Percentiles rank a stretch among this genome's conserved stretches.
Evolutionary conservation across 2,888 invertebrate genomes (phyloP).

Genomic region (Cistogaster globosa): DNA sequence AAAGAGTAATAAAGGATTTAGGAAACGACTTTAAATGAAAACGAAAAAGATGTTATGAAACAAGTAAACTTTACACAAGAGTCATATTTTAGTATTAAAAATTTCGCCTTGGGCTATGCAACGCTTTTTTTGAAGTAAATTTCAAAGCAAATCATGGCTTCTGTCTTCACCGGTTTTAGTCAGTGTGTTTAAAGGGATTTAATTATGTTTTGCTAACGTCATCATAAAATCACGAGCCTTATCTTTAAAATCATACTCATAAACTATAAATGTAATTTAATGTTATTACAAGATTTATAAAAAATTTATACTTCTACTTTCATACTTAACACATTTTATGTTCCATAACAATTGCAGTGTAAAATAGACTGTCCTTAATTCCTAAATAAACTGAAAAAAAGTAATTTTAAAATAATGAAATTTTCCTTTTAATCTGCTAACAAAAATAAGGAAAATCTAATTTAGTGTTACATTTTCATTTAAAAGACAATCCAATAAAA

Average conservation of each 20-base stretch:
- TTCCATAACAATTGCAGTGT: background rate
- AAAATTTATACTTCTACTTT: no score
- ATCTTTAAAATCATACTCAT: no score
- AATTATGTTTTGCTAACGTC: no score
- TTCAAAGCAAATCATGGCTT: no score
- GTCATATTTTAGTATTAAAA: background rate
- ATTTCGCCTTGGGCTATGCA: no score
- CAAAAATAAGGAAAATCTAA: background rate
- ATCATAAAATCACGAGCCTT: no score
- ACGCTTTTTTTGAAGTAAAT: no score
- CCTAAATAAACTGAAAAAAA: background rate
- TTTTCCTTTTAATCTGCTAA: slow-evolving; percentile 14
- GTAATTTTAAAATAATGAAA: background rate
- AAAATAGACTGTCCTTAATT: background rate
- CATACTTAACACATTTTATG: no score
- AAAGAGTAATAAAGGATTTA: slow-evolving; percentile 51
- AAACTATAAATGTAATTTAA: no score
- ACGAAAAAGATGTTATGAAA: slow-evolving; percentile 11
- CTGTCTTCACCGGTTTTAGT: no score
- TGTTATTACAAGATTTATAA: no score
- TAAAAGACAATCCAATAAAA: slow-evolving; percentile 23
- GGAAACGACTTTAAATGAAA: slow-evolving; percentile 15
- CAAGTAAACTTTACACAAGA: background rate
- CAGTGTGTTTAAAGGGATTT: no score
- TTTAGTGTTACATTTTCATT: slow-evolving; percentile 1